These are phyloP conservation scores for Sebastes aleutianus DNA, from an alignment of 2,797 vertebrate genomes.

Conservation along the genomic window DNA sequence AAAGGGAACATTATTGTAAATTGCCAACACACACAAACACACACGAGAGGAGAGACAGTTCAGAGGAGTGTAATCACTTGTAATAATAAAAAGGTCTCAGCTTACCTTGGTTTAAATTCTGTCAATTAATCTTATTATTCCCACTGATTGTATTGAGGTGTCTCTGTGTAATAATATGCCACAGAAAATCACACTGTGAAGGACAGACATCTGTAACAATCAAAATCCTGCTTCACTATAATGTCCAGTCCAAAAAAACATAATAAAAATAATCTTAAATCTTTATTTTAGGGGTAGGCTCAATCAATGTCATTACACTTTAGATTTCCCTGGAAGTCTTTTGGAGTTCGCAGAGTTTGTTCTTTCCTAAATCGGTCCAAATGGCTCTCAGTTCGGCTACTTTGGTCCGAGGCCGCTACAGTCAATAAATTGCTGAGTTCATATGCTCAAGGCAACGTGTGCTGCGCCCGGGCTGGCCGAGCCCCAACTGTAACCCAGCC, in stretches of 20 bases:
- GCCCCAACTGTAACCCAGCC: slow-evolving; percentile 52
- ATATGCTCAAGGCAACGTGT: slow-evolving; percentile 14
- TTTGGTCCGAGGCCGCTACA: background rate
- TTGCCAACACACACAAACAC: slow-evolving; percentile 11
- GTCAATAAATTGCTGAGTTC: slow-evolving; percentile 53
- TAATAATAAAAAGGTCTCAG: background rate
- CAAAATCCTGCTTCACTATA: no score
- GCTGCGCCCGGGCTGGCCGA: slow-evolving; percentile 29
- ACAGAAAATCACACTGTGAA: background rate
- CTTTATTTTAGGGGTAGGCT: background rate
- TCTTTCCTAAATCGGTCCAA: slow-evolving; percentile 17
- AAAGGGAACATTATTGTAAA: slow-evolving; percentile 54
- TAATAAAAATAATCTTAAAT: background rate
- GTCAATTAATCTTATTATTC: background rate
- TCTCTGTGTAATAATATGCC: background rate
- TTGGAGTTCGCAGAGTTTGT: background rate
- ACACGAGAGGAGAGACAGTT: background rate
- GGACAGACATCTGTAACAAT: background rate
- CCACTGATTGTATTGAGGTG: background rate
- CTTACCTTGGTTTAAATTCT: background rate
- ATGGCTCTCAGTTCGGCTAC: background rate
- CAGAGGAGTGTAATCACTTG: background rate
- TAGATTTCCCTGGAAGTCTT: background rate
- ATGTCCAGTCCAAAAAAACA: background rate
- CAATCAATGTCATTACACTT: background rate